Base-by-base conservation (phyloP, 2,888 invertebrate genomes). In the Drosophila barbarae region DNA sequence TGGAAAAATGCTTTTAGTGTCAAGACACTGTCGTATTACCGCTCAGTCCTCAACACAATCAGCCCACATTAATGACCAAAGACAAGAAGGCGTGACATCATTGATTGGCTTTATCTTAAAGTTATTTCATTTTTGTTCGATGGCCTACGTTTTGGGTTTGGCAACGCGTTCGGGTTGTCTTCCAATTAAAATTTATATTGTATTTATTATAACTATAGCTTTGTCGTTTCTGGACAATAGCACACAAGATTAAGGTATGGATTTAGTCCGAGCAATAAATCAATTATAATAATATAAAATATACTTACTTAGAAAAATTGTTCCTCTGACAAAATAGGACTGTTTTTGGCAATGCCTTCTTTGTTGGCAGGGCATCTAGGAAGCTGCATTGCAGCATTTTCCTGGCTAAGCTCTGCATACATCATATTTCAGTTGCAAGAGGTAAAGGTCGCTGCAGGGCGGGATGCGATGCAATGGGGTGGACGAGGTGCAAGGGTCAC, bases 111-210 rank as follows among this genome's bases (percentile, higher is more conserved):
- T 74, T 56, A 60, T 60, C 67, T 59, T 12, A 36, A 50, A 51
- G 58, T 46, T 55, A 54, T 46, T 28, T 47, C 26, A 42, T 21
- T 26, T 21, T 47, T 13, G 23, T 42, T 51, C 18, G 63, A 42
- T 35, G 36, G 26, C 18, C 52, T 63, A 68, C 55, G 63, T 73
- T 76, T 76, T 52, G 63, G 65, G 72, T 53, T 80, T 76, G 77
- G 65, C 78, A 75, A 72, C 63, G 49, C 66, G 65, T 79, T 77
- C 66, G 78, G 70, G 49, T 72, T 61, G 57, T 61, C 49, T 71
- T 81, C 72, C 83, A 84, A 80, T 85, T 80, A 74, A 71, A 80
- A 85, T 80, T 85, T 85, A 80, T 83, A 73, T 69, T 66, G 85
- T 85, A 84, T 70, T 83, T 80, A 80, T 79, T 69, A 66, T 76